phyloP scores from a whole-genome alignment of 2,888 invertebrate species.

The Caenorhabditis zanzibari region DNA sequence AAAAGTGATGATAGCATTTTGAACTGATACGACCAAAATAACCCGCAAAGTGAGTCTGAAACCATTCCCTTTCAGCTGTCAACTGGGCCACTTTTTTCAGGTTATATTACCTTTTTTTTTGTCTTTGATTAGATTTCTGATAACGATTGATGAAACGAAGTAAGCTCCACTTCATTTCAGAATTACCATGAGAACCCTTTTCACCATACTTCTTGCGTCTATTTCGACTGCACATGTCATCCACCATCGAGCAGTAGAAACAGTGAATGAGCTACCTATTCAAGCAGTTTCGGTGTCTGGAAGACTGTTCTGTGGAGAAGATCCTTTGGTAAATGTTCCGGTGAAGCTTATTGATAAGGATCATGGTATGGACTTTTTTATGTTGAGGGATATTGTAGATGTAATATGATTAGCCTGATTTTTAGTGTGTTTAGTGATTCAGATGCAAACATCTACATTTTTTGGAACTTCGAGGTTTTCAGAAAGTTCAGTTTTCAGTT shows the following conservation, averaged over 20 bases:
- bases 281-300: conserved; percentile 66
- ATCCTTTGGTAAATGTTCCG: conserved; percentile 34
- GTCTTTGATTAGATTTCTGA: neutral
- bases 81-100: neutral
- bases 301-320: conserved; percentile 59
- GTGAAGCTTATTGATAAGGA: conserved; percentile 65
- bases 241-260: conserved; percentile 2
- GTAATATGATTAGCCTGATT: too few species aligned
- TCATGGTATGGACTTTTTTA: conserved; percentile 43
- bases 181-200: neutral
- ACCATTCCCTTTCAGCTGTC: neutral
- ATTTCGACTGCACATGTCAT: neutral
- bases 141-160: too few species aligned
- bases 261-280: conserved; percentile 21
- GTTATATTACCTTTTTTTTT: neutral
- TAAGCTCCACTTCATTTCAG: neutral
- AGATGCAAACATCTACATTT: too few species aligned
- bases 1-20: conserved; percentile 2
- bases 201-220: neutral
- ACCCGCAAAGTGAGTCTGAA: neutral
- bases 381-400: neutral
- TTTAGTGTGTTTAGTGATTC: too few species aligned
- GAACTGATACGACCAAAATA: conserved; percentile 24
- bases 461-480: too few species aligned
- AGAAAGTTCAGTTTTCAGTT: too few species aligned